These are phyloP conservation scores for Sylvilagus floridanus DNA, from an alignment of 2,797 vertebrate genomes.

Conservation along the genomic window DNA sequence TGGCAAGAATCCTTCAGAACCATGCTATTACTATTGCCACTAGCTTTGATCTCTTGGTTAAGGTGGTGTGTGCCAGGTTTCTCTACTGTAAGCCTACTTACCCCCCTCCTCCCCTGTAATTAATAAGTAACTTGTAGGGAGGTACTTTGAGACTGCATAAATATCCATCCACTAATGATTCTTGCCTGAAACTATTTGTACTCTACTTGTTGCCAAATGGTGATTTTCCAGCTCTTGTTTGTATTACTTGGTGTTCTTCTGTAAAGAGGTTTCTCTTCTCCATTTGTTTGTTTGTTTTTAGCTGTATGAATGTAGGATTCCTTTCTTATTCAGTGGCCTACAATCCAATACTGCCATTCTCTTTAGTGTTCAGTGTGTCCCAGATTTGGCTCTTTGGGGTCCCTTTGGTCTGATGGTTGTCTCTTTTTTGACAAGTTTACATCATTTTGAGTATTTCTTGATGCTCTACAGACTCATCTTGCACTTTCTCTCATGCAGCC, in stretches of 20 bases:
- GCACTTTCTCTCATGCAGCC: neutral
- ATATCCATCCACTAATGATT: conserved; percentile 15
- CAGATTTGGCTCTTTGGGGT: neutral
- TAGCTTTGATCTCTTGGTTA: neutral
- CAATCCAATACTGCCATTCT: neutral
- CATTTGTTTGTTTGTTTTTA: neutral
- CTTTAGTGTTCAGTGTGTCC: neutral
- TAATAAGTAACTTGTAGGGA: conserved; percentile 38
- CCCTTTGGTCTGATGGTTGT: neutral
- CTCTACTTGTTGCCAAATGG: neutral
- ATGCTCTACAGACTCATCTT: neutral
- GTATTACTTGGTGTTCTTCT: conserved; percentile 10
- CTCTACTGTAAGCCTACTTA: neutral
- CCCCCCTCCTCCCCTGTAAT: neutral
- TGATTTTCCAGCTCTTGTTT: neutral
- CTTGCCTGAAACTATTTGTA: neutral
- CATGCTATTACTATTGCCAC: neutral
- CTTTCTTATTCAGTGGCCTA: neutral
- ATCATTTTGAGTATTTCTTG: neutral
- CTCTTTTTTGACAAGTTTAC: neutral
- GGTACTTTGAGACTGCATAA: neutral
- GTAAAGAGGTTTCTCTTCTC: conserved; percentile 1
- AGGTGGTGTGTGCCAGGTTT: neutral
- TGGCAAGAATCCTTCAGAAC: neutral
- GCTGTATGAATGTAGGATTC: neutral